Percentiles rank a stretch among this genome's conserved stretches.
These are phyloP conservation scores for Chrysocyon brachyurus DNA, from an alignment of 2,797 vertebrate species.

Conservation along the genomic window DNA sequence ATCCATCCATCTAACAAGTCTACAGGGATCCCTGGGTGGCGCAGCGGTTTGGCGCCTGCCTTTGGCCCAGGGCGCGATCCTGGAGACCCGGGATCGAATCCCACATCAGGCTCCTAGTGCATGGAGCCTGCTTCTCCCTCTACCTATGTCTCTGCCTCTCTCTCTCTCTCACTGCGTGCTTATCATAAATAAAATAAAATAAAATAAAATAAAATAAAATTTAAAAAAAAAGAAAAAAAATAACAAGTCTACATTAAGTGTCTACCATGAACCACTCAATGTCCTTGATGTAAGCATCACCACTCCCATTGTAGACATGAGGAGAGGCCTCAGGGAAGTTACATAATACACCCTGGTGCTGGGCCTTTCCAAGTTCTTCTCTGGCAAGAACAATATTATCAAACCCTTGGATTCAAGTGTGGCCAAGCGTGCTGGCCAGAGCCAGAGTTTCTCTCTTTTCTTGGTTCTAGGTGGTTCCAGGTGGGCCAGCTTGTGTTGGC, in stretches of 20 bases:
- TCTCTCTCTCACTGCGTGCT: no score
- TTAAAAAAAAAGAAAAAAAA: no score
- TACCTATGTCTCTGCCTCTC: no score
- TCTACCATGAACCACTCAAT: neutral
- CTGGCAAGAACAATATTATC: neutral
- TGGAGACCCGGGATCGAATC: no score
- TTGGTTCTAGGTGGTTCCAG: neutral
- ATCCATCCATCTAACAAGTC: neutral
- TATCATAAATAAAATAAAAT: no score
- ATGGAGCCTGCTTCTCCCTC: no score
- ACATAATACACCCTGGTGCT: accelerated
- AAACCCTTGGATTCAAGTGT: neutral
- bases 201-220: no score
- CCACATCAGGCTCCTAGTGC: no score
- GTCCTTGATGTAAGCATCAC: neutral
- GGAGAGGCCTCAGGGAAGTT: neutral
- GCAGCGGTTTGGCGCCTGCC: no score
- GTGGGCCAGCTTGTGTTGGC: accelerated
- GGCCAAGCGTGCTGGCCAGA: neutral
- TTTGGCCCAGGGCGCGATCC: no score
- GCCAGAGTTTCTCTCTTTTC: neutral
- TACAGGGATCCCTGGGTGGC: neutral
- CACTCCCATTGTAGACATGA: no score
- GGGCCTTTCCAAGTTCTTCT: neutral
- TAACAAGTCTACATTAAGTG: neutral